Conservation (phyloP, 2,888 invertebrate genomes). For the Acleris holmiana region DNA sequence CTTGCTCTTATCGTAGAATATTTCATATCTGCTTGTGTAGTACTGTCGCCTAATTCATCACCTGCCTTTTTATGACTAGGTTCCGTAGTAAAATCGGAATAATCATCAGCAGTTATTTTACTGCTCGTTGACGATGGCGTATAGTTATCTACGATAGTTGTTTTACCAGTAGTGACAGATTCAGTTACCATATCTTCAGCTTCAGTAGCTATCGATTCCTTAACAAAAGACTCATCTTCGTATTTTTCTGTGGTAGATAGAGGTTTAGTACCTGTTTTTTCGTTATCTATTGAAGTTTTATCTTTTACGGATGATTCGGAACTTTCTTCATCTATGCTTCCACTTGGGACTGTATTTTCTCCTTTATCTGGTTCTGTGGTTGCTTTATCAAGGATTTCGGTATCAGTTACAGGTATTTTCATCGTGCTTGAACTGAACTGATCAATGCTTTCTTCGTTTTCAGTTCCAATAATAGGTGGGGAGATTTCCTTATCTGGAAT, state of each 20-base stretch:
- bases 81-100: slow-evolving; percentile 47
- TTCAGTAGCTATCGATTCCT: slow-evolving; percentile 22
- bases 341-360: slow-evolving; percentile 62
- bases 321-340: slow-evolving; percentile 48
- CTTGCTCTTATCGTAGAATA: slow-evolving; percentile 35
- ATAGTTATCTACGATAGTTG: slow-evolving; percentile 37
- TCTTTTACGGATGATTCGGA: slow-evolving; percentile 43
- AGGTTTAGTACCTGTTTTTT: slow-evolving; percentile 30
- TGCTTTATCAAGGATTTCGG: slow-evolving; percentile 42
- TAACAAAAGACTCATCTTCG: slow-evolving; percentile 13
- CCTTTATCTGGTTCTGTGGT: slow-evolving; percentile 59
- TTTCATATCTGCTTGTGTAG: slow-evolving; percentile 39
- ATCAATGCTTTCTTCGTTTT: slow-evolving; percentile 11
- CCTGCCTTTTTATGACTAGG: slow-evolving; percentile 45
- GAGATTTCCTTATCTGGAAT: slow-evolving; percentile 38
- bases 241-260: slow-evolving; percentile 19
- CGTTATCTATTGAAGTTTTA: slow-evolving; percentile 40
- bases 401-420: slow-evolving; percentile 43
- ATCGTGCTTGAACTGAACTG: slow-evolving; percentile 43
- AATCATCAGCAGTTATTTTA: slow-evolving; percentile 42
- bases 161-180: slow-evolving; percentile 10
- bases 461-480: slow-evolving; percentile 37
- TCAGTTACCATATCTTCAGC: slow-evolving; percentile 10
- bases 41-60: slow-evolving; percentile 39
- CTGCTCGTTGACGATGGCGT: slow-evolving; percentile 30